phyloP scores from a whole-genome alignment of 2,797 vertebrate genomes.

The Novumbra hubbsi region DNA sequence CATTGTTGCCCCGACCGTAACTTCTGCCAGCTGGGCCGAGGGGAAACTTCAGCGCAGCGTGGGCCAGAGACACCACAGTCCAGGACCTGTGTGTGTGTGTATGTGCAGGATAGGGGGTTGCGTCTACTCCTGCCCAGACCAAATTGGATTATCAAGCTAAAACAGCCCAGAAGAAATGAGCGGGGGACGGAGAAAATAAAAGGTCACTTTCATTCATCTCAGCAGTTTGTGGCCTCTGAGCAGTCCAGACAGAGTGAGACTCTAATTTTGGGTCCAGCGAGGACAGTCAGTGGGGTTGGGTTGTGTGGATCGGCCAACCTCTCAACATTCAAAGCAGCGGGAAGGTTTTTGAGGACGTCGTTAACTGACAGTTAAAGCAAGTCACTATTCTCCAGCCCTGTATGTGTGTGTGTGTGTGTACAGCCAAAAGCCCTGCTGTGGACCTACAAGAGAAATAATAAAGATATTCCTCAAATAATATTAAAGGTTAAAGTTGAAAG shows the following conservation, averaged over 20 bases:
- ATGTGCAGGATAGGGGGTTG: constrained; percentile 1
- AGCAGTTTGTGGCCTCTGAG: constrained; percentile 34
- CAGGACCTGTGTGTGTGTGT: constrained; percentile 23
- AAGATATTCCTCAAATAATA: background rate
- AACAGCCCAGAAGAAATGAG: constrained; percentile 25
- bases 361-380: background rate
- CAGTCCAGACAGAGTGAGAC: constrained; percentile 15
- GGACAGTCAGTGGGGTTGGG: background rate
- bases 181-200: constrained; percentile 41
- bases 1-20: constrained; percentile 88
- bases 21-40: constrained; percentile 91
- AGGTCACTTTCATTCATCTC: constrained; percentile 61
- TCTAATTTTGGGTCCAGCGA: background rate
- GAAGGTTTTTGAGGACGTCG: background rate
- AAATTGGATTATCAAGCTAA: constrained; percentile 82
- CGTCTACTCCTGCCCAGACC: constrained; percentile 49
- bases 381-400: background rate
- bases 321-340: background rate
- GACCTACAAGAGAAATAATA: background rate
- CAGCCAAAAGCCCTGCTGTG: background rate
- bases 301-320: background rate
- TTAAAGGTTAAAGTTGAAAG: background rate
- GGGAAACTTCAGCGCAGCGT: constrained; percentile 80
- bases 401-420: background rate
- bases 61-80: constrained; percentile 68